A percentile compares a stretch with the other conserved stretches of the same genome.
These are phyloP conservation scores for Acinonyx jubatus DNA, from an alignment of 2,113 vertebrate genomes.

Conservation along the genomic window DNA sequence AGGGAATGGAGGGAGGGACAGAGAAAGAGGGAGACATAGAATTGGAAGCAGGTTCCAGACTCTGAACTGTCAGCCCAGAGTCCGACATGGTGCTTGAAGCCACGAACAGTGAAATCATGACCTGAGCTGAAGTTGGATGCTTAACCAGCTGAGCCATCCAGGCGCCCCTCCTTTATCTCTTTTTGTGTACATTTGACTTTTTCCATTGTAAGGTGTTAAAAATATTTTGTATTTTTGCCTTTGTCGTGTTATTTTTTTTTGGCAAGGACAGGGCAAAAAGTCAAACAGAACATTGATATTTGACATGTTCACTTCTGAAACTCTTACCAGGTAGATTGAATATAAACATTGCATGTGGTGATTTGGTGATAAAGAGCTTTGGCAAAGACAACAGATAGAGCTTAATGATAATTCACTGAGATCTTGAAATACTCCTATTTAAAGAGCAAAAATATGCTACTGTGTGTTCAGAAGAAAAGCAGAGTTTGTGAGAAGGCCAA, in stretches of 20 bases:
- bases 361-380: conserved; percentile 16
- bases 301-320: neutral
- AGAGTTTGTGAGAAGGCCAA: neutral
- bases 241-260: neutral
- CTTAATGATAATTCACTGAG: neutral
- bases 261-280: neutral
- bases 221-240: neutral
- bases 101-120: too few species aligned
- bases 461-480: neutral
- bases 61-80: too few species aligned
- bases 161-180: neutral
- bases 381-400: neutral
- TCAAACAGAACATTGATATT: conserved; percentile 5
- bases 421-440: neutral
- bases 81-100: too few species aligned
- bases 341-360: neutral
- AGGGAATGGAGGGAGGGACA: too few species aligned
- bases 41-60: too few species aligned
- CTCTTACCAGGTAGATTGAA: neutral
- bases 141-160: too few species aligned
- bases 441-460: neutral
- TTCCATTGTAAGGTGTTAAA: neutral
- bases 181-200: neutral
- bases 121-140: too few species aligned
- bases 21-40: too few species aligned